Base-by-base conservation (phyloP, 1,140 invertebrate genomes). In the Pteromalus puparum region DNA sequence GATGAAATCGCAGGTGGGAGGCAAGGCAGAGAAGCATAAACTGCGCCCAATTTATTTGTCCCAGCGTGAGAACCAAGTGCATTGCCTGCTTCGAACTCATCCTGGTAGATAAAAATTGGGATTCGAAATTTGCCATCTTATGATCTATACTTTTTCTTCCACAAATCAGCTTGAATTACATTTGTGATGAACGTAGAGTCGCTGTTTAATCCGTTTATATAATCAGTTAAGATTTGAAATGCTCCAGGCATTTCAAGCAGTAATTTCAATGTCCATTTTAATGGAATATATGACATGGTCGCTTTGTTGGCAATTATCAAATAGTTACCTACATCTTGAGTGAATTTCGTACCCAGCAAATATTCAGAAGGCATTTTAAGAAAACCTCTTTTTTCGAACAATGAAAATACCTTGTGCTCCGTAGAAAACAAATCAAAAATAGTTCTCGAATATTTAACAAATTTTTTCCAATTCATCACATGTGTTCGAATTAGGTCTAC, bases 31-130 rank as follows among this genome's bases (percentile, higher is more conserved):
- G 42, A 53, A 10, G 24, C 75, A 30, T 77, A 76, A 53, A 76
- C 42, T 30, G 7, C 74, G 26, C 42, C 10, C 10, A 76, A 26
- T 76, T 76, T 76, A 15, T 76, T 76, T 10, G 7, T 53, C 0
- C 24, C 74, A 53, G 42, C 38, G 46, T 76, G 74, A 5, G 74
- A 53, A 24, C 42, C 67, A 80, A 80, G 78, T 26, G 67, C 42
- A 76, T 76, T 76, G 18, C 74, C 74, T 26, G 74, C 74, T 76
- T 76, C 74, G 24, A 76, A 76, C 28, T 76, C 74, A 26, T 76
- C 74, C 24, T 76, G 74, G 21, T 53, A 53, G 3, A 53, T 18
- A 13, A 76, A 48, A 7, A 76, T 7, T 24, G 74, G 74, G 24
- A 76, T 1, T 21, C 4, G 5, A 80, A 67, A 28, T 53, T 76